A percentile compares a stretch with the other conserved stretches of the same genome.
Evolutionary conservation across 2,113 vertebrate genomes (phyloP).

Genomic region (Gymnarchus niloticus): DNA sequence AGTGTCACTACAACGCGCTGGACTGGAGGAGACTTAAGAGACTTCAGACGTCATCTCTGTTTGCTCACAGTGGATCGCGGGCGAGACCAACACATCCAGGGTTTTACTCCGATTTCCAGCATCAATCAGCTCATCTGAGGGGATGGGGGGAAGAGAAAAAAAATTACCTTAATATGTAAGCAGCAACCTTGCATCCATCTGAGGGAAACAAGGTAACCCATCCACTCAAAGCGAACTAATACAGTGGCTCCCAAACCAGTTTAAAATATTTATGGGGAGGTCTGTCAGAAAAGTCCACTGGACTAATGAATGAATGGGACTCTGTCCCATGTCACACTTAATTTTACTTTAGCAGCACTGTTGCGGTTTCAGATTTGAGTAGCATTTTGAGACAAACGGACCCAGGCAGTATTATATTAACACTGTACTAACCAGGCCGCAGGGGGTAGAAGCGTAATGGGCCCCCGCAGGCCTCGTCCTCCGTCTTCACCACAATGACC

Average conservation of each 20-base stretch:
- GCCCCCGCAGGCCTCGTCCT: conserved; percentile 88
- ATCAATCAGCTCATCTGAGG: conserved; percentile 72
- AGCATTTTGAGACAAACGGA: not conserved
- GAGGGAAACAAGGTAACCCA: not conserved
- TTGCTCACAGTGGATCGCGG: conserved; percentile 78
- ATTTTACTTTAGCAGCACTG: not conserved
- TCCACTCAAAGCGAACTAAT: not conserved
- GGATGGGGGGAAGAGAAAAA: not conserved
- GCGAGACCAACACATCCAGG: conserved; percentile 78
- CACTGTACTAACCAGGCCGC: conserved; percentile 37
- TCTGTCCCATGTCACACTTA: not conserved
- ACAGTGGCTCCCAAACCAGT: too few species aligned
- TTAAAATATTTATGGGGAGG: too few species aligned
- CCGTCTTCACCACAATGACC: conserved; percentile 94
- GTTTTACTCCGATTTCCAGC: conserved; percentile 83
- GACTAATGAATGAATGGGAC: not conserved
- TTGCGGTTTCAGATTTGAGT: not conserved
- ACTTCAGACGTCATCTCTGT: not conserved
- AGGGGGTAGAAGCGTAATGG: conserved; percentile 82
- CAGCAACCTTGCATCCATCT: not conserved
- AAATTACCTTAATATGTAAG: not conserved
- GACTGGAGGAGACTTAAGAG: not conserved
- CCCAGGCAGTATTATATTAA: not conserved
- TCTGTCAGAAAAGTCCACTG: not conserved
- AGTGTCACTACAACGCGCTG: not conserved